Percentiles rank a stretch among this genome's conserved stretches.
phyloP scores from a whole-genome alignment of 1,140 invertebrate genomes.

The Musca vetustissima region DNA sequence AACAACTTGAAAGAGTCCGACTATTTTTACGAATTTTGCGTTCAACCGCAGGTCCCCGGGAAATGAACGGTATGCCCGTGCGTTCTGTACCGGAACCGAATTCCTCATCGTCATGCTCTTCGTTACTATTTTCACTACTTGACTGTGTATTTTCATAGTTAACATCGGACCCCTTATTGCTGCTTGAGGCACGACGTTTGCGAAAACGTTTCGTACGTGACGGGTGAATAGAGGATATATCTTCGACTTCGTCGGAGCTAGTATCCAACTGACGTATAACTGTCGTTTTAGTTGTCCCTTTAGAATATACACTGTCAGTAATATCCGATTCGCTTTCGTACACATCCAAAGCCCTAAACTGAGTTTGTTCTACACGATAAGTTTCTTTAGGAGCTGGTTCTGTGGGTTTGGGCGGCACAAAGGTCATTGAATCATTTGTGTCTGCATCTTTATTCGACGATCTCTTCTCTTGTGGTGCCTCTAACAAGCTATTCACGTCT shows the following conservation, averaged over 20 bases:
- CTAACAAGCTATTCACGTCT: conserved; percentile 35
- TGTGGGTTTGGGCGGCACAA: conserved; percentile 40
- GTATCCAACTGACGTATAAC: conserved; percentile 24
- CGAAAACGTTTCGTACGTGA: conserved; percentile 46
- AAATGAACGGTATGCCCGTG: conserved; percentile 44
- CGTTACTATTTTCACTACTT: conserved; percentile 29
- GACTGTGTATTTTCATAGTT: conserved; percentile 31
- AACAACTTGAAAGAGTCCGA: neutral
- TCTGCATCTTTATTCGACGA: neutral
- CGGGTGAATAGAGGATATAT: conserved; percentile 20
- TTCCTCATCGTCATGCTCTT: conserved; percentile 26
- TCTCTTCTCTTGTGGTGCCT: neutral
- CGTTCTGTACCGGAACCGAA: conserved; percentile 32
- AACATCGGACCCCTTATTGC: conserved; percentile 42
- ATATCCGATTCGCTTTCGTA: conserved; percentile 54
- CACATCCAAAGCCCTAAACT: conserved; percentile 49
- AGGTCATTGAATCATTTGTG: conserved; percentile 22
- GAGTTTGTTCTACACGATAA: conserved; percentile 45
- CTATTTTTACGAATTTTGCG: conserved; percentile 37
- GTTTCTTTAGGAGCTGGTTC: conserved; percentile 38
- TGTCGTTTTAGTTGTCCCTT: conserved; percentile 33
- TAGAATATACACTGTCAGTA: conserved; percentile 47
- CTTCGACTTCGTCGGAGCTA: conserved; percentile 30
- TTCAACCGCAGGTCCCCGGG: conserved; percentile 46
- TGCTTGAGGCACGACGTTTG: conserved; percentile 44